phyloP scores from a whole-genome alignment of 2,797 vertebrate species.

The Diplodus puntazzo region DNA sequence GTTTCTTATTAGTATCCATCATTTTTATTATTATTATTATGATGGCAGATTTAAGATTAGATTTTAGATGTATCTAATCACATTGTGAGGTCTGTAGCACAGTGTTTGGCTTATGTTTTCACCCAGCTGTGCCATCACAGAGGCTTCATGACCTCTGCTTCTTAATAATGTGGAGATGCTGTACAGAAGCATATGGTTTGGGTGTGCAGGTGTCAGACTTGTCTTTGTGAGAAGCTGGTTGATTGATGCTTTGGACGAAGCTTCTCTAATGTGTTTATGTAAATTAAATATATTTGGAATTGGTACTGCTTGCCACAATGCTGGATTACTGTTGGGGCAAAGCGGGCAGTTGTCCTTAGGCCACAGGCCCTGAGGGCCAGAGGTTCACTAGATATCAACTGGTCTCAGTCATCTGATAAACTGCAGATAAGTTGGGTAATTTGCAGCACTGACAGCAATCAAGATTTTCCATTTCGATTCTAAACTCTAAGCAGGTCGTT shows the following conservation, averaged over 20 bases:
- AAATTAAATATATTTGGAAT: neutral
- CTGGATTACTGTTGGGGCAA: neutral
- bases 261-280: neutral
- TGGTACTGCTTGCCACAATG: neutral
- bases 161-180: neutral
- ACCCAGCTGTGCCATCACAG: neutral
- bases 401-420: neutral
- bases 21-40: neutral
- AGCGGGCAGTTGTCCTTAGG: neutral
- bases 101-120: neutral
- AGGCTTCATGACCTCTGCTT: neutral
- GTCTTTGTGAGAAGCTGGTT: neutral
- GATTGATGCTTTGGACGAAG: neutral
- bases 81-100: neutral
- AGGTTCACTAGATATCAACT: neutral
- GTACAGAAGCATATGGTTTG: neutral
- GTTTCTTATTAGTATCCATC: neutral
- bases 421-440: neutral
- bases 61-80: neutral
- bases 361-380: neutral
- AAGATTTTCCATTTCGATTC: too few relatives aligned
- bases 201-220: neutral
- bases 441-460: neutral
- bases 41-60: too few relatives aligned
- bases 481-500: too few relatives aligned